Evolutionary conservation across 2,113 vertebrate genomes (phyloP).

Genomic region (Eudyptes chrysolophus): DNA sequence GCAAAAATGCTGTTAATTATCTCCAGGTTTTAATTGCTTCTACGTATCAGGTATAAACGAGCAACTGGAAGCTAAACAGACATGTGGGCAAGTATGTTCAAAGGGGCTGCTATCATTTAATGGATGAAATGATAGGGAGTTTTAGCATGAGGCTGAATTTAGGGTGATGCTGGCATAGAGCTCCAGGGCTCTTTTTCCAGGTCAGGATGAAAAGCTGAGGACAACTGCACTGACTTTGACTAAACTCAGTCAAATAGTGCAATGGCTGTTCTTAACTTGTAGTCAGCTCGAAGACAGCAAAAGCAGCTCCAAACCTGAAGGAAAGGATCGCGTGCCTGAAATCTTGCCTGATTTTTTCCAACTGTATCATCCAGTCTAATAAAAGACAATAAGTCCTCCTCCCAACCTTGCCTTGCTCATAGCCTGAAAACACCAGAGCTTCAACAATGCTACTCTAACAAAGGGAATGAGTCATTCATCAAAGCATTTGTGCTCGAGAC

Average conservation of each 20-base stretch:
- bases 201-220: not conserved
- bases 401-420: conserved; percentile 41
- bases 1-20: not conserved
- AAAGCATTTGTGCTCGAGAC: not conserved
- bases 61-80: not conserved
- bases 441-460: conserved; percentile 47
- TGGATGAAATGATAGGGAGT: not conserved
- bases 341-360: conserved; percentile 17
- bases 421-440: conserved; percentile 55
- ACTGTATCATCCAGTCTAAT: conserved; percentile 44
- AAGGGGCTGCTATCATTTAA: not conserved
- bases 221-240: not conserved
- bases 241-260: not conserved
- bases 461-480: conserved; percentile 58
- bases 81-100: not conserved
- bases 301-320: conserved; percentile 35
- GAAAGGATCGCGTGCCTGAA: not conserved
- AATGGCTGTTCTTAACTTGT: not conserved
- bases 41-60: not conserved
- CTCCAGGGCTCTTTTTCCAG: not conserved
- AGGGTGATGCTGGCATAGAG: not conserved
- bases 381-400: conserved; percentile 62
- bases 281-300: not conserved
- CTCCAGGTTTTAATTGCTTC: not conserved
- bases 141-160: not conserved